phyloP scores from a whole-genome alignment of 2,797 vertebrate species.

The Phoxinus dragarum region DNA sequence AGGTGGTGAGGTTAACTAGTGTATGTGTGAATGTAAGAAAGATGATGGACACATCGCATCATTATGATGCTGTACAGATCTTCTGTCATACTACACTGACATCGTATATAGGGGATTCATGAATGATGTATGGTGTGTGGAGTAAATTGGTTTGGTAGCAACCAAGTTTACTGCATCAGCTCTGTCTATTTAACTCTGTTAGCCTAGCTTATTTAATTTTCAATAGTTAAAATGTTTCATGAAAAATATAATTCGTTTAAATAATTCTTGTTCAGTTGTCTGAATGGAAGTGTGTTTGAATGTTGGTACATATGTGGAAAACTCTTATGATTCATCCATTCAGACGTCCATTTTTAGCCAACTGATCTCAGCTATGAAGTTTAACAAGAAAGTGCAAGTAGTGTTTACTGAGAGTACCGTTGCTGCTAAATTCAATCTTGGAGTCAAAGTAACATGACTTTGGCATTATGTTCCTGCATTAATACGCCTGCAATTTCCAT shows the following conservation, averaged over 20 bases:
- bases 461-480: conserved; percentile 5
- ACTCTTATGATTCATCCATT: not conserved
- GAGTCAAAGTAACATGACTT: not conserved
- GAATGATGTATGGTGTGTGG: conserved; percentile 10
- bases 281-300: not conserved
- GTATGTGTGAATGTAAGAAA: conserved; percentile 21
- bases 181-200: not conserved
- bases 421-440: not conserved
- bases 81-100: conserved; percentile 24
- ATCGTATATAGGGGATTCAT: not conserved
- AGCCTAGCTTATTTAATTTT: not conserved
- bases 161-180: not conserved
- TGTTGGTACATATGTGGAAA: not conserved
- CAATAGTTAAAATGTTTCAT: not conserved
- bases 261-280: not conserved
- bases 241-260: not conserved
- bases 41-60: conserved; percentile 47
- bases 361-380: not conserved
- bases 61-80: conserved; percentile 33
- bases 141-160: conserved; percentile 28
- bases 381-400: not conserved
- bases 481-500: not conserved
- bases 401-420: not conserved
- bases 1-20: conserved; percentile 39
- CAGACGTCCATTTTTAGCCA: not conserved